Conservation (phyloP, 2,113 vertebrate genomes). For the Arothron firmamentum region DNA sequence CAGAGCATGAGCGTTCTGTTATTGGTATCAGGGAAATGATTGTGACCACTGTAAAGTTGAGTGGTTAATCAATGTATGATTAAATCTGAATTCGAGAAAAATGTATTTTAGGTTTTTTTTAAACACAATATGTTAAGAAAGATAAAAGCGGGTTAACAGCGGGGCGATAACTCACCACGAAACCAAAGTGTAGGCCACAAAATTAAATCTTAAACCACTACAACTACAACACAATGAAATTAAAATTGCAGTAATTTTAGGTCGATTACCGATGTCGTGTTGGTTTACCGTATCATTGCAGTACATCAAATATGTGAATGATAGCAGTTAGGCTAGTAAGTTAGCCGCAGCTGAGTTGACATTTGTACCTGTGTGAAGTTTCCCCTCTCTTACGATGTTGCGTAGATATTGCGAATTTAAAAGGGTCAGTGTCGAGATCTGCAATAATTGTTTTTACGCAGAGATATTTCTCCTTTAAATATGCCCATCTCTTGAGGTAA, state of each 20-base stretch:
- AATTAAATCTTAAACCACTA: no score
- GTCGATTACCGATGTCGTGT: neutral
- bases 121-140: constrained; percentile 43
- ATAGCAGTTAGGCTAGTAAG: constrained; percentile 62
- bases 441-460: constrained; percentile 8
- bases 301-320: constrained; percentile 8
- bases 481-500: constrained; percentile 41
- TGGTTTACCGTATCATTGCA: constrained; percentile 5
- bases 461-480: constrained; percentile 13
- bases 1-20: neutral
- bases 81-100: no score
- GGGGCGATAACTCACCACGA: no score
- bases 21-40: no score
- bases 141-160: constrained; percentile 37
- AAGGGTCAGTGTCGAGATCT: constrained; percentile 29
- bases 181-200: no score
- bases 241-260: neutral
- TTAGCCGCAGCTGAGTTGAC: constrained; percentile 53
- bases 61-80: no score
- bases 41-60: no score
- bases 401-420: constrained; percentile 17
- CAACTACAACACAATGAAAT: neutral
- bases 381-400: constrained; percentile 28
- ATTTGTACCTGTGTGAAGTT: constrained; percentile 63
- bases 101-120: no score